phyloP scores from a whole-genome alignment of 2,888 invertebrate species.

The Mythimna vitellina region DNA sequence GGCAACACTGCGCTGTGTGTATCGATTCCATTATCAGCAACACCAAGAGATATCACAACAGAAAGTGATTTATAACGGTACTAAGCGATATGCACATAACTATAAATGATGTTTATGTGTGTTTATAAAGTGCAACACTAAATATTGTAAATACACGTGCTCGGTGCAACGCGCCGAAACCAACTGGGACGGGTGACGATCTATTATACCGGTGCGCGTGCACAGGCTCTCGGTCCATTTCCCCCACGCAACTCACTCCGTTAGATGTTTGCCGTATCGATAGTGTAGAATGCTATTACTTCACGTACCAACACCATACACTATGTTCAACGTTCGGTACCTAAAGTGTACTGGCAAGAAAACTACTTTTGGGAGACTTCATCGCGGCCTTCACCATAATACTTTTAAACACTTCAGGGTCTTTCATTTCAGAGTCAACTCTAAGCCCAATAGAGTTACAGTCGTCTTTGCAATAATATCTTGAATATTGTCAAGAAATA shows the following conservation, averaged over 20 bases:
- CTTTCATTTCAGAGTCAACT: constrained; percentile 5
- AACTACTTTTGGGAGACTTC: constrained; percentile 7
- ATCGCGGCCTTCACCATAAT: constrained; percentile 12
- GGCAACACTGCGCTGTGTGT: constrained; percentile 62
- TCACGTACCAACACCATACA: constrained; percentile 53
- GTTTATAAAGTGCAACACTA: constrained; percentile 73
- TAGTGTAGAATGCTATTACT: constrained; percentile 73
- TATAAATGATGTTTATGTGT: constrained; percentile 57
- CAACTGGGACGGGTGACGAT: constrained; percentile 89
- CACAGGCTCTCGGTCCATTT: constrained; percentile 88
- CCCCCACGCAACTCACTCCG: constrained; percentile 89
- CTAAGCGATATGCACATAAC: constrained; percentile 65
- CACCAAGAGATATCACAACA: constrained; percentile 63
- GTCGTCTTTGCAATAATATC: constrained; percentile 14
- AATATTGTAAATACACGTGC: constrained; percentile 84
- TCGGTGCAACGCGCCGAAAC: constrained; percentile 88
- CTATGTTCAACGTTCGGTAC: constrained; percentile 28
- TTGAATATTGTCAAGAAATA: constrained; percentile 36
- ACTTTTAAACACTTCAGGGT: constrained; percentile 6
- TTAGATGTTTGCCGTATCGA: constrained; percentile 84
- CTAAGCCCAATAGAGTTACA: not conserved
- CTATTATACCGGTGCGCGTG: constrained; percentile 88
- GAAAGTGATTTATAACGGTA: constrained; percentile 48
- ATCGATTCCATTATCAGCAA: constrained; percentile 71
- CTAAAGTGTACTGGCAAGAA: constrained; percentile 18